These are phyloP conservation scores for Marronus borbonicus DNA, from an alignment of 2,888 invertebrate genomes.

Conservation along the genomic window DNA sequence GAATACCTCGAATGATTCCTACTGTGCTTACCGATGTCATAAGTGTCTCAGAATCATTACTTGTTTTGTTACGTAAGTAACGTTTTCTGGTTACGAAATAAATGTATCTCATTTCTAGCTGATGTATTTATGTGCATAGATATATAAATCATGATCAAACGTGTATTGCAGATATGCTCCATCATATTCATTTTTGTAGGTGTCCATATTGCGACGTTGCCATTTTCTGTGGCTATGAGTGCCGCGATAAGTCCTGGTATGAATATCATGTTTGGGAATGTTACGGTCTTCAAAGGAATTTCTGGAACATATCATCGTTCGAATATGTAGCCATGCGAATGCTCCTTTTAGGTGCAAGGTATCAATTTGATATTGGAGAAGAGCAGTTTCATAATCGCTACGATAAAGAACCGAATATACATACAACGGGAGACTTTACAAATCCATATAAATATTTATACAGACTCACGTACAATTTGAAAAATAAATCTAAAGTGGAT, in stretches of 20 bases:
- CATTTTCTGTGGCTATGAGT: slow-evolving; percentile 58
- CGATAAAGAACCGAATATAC: slow-evolving; percentile 56
- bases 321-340: slow-evolving; percentile 59
- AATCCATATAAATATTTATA: slow-evolving; percentile 52
- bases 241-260: slow-evolving; percentile 54
- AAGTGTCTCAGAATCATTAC: slow-evolving; percentile 56
- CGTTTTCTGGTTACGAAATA: not conserved
- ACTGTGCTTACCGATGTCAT: slow-evolving; percentile 58
- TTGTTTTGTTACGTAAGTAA: slow-evolving; percentile 56
- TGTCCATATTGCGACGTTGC: slow-evolving; percentile 59
- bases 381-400: slow-evolving; percentile 41
- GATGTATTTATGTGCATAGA: too few species aligned
- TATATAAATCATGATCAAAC: too few species aligned
- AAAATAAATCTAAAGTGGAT: slow-evolving; percentile 50
- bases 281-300: slow-evolving; percentile 60
- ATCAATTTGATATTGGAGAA: slow-evolving; percentile 54
- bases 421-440: not conserved
- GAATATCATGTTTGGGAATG: slow-evolving; percentile 61
- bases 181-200: slow-evolving; percentile 47
- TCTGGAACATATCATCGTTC: slow-evolving; percentile 57
- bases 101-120: too few species aligned
- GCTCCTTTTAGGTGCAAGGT: slow-evolving; percentile 58
- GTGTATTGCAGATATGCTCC: too few species aligned
- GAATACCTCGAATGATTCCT: slow-evolving; percentile 46
- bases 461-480: slow-evolving; percentile 55